These are phyloP conservation scores for Camponotus floridanus DNA, from an alignment of 1,140 invertebrate genomes.

Conservation along the genomic window DNA sequence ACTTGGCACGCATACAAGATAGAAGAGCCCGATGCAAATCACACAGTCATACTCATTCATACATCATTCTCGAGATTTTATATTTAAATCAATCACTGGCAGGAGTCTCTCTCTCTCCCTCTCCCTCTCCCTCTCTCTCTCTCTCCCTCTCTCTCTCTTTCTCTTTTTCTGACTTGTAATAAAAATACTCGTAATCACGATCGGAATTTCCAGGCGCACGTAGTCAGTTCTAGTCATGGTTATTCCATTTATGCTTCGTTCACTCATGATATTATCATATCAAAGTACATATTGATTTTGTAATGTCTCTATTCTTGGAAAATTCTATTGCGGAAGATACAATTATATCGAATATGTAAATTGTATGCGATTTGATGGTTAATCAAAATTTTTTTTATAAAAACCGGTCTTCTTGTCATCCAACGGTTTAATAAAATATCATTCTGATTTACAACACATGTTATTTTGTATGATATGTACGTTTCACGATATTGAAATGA, in stretches of 20 bases:
- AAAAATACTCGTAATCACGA: slow-evolving; percentile 1
- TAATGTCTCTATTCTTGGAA: slow-evolving; percentile 30
- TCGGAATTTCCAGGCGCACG: background rate
- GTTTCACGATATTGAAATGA: background rate
- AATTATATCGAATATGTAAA: slow-evolving; percentile 48
- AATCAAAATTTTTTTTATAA: slow-evolving; percentile 16
- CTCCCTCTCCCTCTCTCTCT: background rate
- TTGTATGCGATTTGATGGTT: slow-evolving; percentile 13
- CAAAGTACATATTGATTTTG: slow-evolving; percentile 34
- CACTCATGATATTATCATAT: background rate
- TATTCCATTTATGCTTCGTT: slow-evolving; percentile 16
- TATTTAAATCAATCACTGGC: background rate
- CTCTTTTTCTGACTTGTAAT: background rate
- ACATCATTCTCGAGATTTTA: background rate
- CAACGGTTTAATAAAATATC: background rate
- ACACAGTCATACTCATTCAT: background rate
- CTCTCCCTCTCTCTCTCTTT: background rate
- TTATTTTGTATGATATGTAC: background rate
- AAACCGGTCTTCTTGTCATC: background rate
- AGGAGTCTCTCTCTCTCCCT: background rate
- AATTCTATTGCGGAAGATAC: slow-evolving; percentile 2
- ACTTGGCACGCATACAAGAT: background rate
- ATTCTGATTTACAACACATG: background rate
- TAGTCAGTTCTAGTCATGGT: background rate
- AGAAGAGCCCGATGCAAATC: slow-evolving; percentile 3